Percentiles rank a stretch among this genome's conserved stretches.
Evolutionary conservation across 2,797 vertebrate species (phyloP).

Genomic region (Sphenopsis melanotis): DNA sequence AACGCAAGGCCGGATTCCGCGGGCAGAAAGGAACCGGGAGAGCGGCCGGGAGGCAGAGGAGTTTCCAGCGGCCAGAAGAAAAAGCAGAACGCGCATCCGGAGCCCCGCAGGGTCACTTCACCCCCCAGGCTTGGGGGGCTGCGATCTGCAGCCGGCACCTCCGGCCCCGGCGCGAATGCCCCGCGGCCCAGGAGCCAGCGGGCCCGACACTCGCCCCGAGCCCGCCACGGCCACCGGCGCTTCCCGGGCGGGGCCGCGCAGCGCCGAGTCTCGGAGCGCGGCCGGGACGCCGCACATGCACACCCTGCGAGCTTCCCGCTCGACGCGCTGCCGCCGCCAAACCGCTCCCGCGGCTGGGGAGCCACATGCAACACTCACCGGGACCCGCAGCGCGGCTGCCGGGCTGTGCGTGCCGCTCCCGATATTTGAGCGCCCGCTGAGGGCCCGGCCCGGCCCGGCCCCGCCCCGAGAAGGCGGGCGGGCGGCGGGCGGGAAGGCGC

Average conservation of each 20-base stretch:
- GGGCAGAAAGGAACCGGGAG: too few relatives aligned
- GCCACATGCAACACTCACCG: fast-evolving
- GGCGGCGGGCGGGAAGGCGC: too few relatives aligned
- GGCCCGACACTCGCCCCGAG: background rate
- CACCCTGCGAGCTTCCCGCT: background rate
- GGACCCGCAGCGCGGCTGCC: background rate
- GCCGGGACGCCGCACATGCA: background rate
- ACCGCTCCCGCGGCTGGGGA: background rate
- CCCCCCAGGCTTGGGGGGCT: fast-evolving
- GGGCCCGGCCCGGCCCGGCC: background rate
- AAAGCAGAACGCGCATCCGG: background rate
- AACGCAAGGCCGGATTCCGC: background rate
- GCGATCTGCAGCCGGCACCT: too few relatives aligned
- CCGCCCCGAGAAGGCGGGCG: too few relatives aligned
- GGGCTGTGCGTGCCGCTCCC: fast-evolving
- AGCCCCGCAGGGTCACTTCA: fast-evolving
- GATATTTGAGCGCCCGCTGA: too few relatives aligned
- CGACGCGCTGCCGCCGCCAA: background rate
- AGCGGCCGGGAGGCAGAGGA: fast-evolving
- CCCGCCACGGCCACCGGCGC: background rate
- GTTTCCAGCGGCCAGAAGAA: fast-evolving
- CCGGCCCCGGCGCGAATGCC: background rate
- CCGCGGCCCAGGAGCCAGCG: background rate
- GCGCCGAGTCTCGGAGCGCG: background rate
- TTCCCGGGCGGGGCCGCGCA: background rate